Conservation (phyloP, 2,888 invertebrate species). For the Esperia sulphurella region DNA sequence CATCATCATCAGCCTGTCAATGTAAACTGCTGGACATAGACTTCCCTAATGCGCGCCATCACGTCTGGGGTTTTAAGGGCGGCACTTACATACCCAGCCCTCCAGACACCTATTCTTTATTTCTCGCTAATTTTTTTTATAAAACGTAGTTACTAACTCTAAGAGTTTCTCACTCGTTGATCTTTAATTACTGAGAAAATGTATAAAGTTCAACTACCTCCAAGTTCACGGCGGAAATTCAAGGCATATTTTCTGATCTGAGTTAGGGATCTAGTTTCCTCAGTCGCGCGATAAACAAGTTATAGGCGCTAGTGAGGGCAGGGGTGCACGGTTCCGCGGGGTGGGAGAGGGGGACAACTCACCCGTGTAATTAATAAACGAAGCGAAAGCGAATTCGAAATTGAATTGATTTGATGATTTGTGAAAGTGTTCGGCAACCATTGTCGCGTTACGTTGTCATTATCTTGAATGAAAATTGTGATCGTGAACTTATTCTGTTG, state of each 20-base stretch:
- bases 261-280: conserved; percentile 67
- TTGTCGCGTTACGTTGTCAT: not conserved
- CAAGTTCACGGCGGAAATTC: conserved; percentile 47
- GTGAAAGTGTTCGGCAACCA: conserved; percentile 37
- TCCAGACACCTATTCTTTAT: too few relatives aligned
- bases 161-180: not conserved
- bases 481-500: too few relatives aligned
- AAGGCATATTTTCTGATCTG: conserved; percentile 59
- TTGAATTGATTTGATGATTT: conserved; percentile 56
- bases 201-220: conserved; percentile 18
- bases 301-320: conserved; percentile 54
- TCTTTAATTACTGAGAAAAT: conserved; percentile 1
- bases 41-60: too few relatives aligned
- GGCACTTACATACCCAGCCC: too few relatives aligned
- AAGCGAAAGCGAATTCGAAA: conserved; percentile 50
- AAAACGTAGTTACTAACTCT: too few relatives aligned
- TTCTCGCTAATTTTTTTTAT: too few relatives aligned
- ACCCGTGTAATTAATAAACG: conserved; percentile 67
- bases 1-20: too few relatives aligned
- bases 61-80: too few relatives aligned
- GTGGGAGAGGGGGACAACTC: conserved; percentile 30
- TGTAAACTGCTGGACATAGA: too few relatives aligned
- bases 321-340: conserved; percentile 16
- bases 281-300: conserved; percentile 66
- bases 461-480: too few relatives aligned